A percentile compares a stretch with the other conserved stretches of the same genome.
phyloP scores from a whole-genome alignment of 2,888 invertebrate species.

The Mesorhabditis spiculigera region DNA sequence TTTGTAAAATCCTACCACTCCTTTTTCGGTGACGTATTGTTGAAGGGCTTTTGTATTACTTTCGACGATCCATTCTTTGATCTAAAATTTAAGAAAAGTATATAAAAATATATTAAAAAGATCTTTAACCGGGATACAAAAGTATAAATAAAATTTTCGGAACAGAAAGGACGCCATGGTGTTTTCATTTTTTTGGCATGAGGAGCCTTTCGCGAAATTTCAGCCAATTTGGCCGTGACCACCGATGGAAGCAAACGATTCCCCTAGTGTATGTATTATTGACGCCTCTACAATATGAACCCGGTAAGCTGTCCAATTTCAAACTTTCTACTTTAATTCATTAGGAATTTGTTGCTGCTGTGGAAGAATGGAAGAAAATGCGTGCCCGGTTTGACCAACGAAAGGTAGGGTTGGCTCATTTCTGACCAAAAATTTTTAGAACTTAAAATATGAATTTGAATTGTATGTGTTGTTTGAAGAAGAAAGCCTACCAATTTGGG shows the following conservation, averaged over 20 bases:
- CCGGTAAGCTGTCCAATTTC: background rate
- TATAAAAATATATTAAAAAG: too few relatives aligned
- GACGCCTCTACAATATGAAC: too few relatives aligned
- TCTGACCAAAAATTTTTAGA: slow-evolving; percentile 6
- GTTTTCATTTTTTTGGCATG: too few relatives aligned
- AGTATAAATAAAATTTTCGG: too few relatives aligned
- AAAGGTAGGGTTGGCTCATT: slow-evolving; percentile 15
- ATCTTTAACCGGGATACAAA: too few relatives aligned
- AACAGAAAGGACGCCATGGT: too few relatives aligned
- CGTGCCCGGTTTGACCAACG: slow-evolving; percentile 29
- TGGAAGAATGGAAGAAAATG: slow-evolving; percentile 27
- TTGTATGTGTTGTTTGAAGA: slow-evolving; percentile 37
- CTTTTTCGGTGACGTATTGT: slow-evolving; percentile 5
- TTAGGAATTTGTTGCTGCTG: slow-evolving; percentile 4
- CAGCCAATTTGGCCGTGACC: too few relatives aligned
- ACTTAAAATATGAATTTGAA: slow-evolving; percentile 37
- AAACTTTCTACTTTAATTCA: background rate
- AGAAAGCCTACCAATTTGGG: slow-evolving; percentile 36
- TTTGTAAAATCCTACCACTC: background rate
- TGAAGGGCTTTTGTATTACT: slow-evolving; percentile 6
- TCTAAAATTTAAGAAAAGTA: background rate
- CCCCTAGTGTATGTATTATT: too few relatives aligned
- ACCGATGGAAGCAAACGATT: too few relatives aligned
- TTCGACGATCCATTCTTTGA: background rate
- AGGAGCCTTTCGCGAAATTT: too few relatives aligned